Base-by-base conservation (phyloP, 2,797 vertebrate species). In the Salmo trutta region DNA sequence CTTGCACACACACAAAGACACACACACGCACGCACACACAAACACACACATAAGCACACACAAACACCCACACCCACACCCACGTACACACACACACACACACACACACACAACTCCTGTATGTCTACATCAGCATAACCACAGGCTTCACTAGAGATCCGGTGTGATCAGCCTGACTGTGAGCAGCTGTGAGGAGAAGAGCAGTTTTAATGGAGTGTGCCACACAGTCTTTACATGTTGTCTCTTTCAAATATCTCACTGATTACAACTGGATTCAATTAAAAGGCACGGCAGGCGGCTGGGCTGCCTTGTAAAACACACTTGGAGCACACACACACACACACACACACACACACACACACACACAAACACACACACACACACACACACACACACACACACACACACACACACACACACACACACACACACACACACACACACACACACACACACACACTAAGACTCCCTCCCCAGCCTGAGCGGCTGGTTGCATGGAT, bases 241-340 rank as follows among this genome's bases (percentile, higher is more conserved):
- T 88, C 88, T 90, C 85, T 84, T 88, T 88, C 83, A 85, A 86
- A 84, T 70, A 83, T 80, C 79, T 85, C 80, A 64, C 70, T 88
- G 87, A 90, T 88, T 89, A 88, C 85, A 84, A 87, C 56, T 65
- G 84, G 77, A 77, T 80, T 73, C 75, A 81, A 88, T 89, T 88
- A 89, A 74, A 87, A 82, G 71, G 82, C 83, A 51, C 33, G 71
- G 67, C 71, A 64, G 21, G 59, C n/a, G 56, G 59, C 59, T 27
- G 59, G 82, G 77, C 80, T 15, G 78, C 79, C 82, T 83, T 76
- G 81, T 76, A 77, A 86, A 65, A 64, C 21, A 74, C 56, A 74
- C 33, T 66, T 64, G 76, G 69, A 76, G 27, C 16, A 51, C 31
- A 19, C 17, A 6, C 33, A 33, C 24, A 53, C 16, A 15, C 2